Evolutionary conservation across 2,797 vertebrate species (phyloP), one percentile per base, ranked within the genome.

Genomic region (Sciaenops ocellatus): DNA sequence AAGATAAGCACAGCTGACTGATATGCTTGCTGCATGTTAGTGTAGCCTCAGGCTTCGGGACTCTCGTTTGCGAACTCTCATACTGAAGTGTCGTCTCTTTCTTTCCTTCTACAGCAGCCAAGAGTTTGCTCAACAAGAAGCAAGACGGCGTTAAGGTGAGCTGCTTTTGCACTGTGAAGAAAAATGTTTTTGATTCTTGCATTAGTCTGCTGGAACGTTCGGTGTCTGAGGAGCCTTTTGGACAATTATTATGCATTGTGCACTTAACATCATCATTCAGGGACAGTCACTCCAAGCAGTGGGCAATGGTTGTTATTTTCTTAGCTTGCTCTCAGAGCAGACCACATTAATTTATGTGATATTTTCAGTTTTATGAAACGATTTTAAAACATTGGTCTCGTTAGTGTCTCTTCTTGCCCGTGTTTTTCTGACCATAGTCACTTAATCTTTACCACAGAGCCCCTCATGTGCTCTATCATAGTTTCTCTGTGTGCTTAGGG

Each of bases 101-200:
- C 28, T 90, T 82, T 71, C 93, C 68, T 30, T 91, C 94, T 94
- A 87, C 97, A 99, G 98, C 98, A 97, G 98, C 98, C 90, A 99
- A 98, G 91, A 98, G 97, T 95, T 96, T 99, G 92, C 94, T 99
- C 94, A 99, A 96, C 90, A 96, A 99, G 95, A 99, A 99, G 87
- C 0, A 96, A 1, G 98, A 99, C 42, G 97, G 96, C 55, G 97
- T 99, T 66, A 99, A 99, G 98, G 98, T 99, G 96, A 93, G 97
- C 94, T 60, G 70, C 86, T 78, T 38, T 67, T 86, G 69, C 48
- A 78, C 60, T 60, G 47, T 52, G 52, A 71, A 54, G 59, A 70
- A 62, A 38, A 63, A 62, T 34, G 28, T 56, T 61, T 34, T 83
- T 85, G 74, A 82, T 75, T 80, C 54, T 73, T 88, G 85, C 91